Evolutionary conservation across 2,888 invertebrate species (phyloP), one percentile per base, ranked within the genome.

Genomic region (Bruchidius siliquastri): DNA sequence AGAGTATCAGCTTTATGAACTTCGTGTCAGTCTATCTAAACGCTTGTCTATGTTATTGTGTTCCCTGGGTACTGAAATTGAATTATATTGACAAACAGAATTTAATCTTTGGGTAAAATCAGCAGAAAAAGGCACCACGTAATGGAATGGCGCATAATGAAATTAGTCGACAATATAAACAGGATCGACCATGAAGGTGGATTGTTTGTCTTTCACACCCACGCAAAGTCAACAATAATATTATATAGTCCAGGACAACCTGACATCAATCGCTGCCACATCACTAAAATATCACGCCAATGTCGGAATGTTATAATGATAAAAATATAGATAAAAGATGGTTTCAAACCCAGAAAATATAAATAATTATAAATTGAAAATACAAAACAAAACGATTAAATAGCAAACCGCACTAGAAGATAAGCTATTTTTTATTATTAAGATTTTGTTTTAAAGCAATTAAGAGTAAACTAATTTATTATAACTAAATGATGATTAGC

Each of bases 191-290:
- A 74, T 72, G 73, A 69, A 72, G 71, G 76, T 70, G 71, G 74
- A 72, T 74, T 80, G 77, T 79, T 80, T 79, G 78, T 76, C 78
- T 74, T 77, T 77, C 80, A 77, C 80, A 77, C 80, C 80, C 80
- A 75, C 76, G 76, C 49, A 8, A 1, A 74, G 77, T 79, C 79
- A 79, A 79, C 80, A 79, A 74, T 79, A 13, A 18, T n/a, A n/a
- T 13, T 49, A 13, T 49, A 49, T 49, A 49, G 49, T 18, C 49
- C 49, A 18, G 49, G 49, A 13, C 49, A 13, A 49, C 13, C 13
- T 8, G 13, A 49, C 13, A 13, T 49, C 18, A 4, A 13, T 49
- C 49, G 49, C 6, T 49, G 8, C 3, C 8, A 30, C 3, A 30
- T 30, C n/a, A n/a, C 8, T 30, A 30, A 30, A 30, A 30, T 30